Conservation (phyloP, 2,888 invertebrate species). For the Linyphia triangularis region DNA sequence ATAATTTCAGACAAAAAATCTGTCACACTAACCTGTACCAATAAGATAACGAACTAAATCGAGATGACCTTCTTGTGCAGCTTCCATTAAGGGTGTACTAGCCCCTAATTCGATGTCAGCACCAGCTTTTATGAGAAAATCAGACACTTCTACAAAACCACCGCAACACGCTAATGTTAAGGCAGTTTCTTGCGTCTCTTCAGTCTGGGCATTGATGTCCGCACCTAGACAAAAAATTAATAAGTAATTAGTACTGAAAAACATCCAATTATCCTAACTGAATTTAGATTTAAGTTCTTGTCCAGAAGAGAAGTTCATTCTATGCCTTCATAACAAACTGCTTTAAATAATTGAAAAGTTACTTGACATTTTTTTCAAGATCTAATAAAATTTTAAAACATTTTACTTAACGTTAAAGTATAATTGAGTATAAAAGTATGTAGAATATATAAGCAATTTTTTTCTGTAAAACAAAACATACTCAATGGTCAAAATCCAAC, state of each 20-base stretch:
- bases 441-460: too few species aligned
- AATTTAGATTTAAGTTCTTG: too few species aligned
- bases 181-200: constrained; percentile 98
- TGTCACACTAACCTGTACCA: constrained; percentile 82
- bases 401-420: too few species aligned
- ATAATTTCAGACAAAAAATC: too few species aligned
- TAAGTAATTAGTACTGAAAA: constrained; percentile 43
- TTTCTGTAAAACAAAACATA: too few species aligned
- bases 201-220: constrained; percentile 98
- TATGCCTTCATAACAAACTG: not conserved
- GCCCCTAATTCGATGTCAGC: constrained; percentile 96
- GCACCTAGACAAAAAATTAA: constrained; percentile 84
- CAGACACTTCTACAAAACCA: constrained; percentile 96
- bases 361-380: too few species aligned
- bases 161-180: constrained; percentile 95
- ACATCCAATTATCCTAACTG: not conserved
- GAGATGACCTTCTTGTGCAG: constrained; percentile 97
- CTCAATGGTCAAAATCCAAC: too few species aligned
- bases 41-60: constrained; percentile 93
- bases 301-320: too few species aligned
- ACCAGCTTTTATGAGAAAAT: constrained; percentile 95
- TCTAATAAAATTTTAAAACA: too few species aligned
- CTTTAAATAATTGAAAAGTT: too few species aligned
- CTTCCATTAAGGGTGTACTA: constrained; percentile 98
- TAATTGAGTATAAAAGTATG: too few species aligned